Base-by-base conservation (phyloP, 2,113 vertebrate genomes). In the Harpagus bidentatus region DNA sequence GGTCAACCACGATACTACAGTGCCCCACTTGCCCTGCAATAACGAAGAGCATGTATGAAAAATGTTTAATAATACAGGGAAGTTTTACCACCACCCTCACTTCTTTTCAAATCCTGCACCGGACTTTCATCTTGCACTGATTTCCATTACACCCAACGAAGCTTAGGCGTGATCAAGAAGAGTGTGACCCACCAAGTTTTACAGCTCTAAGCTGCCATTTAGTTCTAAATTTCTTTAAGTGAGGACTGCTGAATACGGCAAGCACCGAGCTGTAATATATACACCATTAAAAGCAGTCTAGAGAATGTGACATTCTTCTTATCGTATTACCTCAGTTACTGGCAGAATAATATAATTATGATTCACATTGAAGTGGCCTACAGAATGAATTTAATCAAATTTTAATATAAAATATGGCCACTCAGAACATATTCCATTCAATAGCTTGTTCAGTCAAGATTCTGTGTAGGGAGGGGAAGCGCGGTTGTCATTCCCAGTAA, bases 301-400 rank as follows among this genome's bases (percentile, higher is more conserved):
- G 71, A 95, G 91, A 97, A 94, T 52, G 80, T 93, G 86, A 92
- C 92, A 95, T 96, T 96, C 95, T 97, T 96, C 89, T 97, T 95
- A 97, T 69, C 70, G 20, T 95, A 94, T 97, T 96, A 95, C 87
- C 91, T 96, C 96, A 76, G 96, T 95, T 90, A 97, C 96, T 91
- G 91, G 82, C 87, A 96, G 89, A 95, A 96, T 95, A 95, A 94
- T 90, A 91, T 92, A 96, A 97, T 97, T 96, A 96, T 12, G 67
- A 86, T 88, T 96, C 95, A 95, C 91, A 97, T 73, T 94, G 94
- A 92, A 95, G 93, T 83, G 82, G 94, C 90, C 95, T 94, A 88
- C 84, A 94, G 90, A 97, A 97, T 50, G 56, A 95, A 93, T 95
- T 95, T 96, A 97, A 97, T 91, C 48, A 91, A 91, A 97, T 97